Conservation (phyloP, 2,113 vertebrate genomes). For the Mystacornis crossleyi region DNA sequence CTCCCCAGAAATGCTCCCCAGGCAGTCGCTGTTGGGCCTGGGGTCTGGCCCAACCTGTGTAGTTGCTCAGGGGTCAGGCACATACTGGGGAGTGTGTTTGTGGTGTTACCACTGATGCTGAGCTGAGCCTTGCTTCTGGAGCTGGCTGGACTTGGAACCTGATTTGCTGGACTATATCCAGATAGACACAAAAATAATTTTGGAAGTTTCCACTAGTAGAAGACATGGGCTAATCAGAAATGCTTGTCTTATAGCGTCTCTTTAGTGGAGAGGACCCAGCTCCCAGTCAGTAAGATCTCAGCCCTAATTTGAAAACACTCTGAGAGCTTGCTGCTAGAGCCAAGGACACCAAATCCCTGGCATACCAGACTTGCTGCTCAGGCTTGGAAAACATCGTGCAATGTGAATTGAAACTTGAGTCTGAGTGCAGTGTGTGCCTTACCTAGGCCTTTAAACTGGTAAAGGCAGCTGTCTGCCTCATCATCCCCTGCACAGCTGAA, state of each 20-base stretch:
- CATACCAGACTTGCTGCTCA: background rate
- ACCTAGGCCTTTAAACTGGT: background rate
- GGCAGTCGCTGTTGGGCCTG: background rate
- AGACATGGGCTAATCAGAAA: background rate
- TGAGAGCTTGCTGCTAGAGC: background rate
- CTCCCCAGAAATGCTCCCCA: background rate
- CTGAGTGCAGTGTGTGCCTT: accelerated
- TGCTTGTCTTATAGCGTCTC: background rate
- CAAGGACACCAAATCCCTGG: background rate
- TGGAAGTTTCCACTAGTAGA: background rate
- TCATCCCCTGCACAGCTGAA: background rate
- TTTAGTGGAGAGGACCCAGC: background rate
- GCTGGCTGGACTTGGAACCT: background rate
- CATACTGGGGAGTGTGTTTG: accelerated
- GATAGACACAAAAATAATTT: background rate
- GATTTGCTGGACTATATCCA: background rate
- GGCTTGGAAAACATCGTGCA: background rate
- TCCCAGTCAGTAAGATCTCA: background rate
- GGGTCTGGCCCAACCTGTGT: background rate
- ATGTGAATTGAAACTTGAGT: background rate
- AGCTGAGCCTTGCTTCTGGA: background rate
- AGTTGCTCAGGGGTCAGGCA: background rate
- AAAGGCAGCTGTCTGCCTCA: background rate
- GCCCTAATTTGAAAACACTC: background rate
- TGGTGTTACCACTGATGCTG: background rate